Evolutionary conservation across 2,888 invertebrate genomes (phyloP).

Genomic region (Tethea ocularis): DNA sequence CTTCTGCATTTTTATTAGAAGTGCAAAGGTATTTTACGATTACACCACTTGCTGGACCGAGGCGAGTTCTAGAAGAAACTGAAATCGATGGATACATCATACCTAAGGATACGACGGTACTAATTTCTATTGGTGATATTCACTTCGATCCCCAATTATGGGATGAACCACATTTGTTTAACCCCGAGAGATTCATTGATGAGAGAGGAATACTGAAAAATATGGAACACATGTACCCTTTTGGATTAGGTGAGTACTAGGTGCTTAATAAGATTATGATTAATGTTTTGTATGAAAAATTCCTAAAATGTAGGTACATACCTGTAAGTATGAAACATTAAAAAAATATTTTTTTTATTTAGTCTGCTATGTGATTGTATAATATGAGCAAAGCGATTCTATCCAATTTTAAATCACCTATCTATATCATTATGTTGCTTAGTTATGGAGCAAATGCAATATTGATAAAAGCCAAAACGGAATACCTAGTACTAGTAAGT

Average conservation of each 20-base stretch:
- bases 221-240: slow-evolving; percentile 84
- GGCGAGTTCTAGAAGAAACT: slow-evolving; percentile 62
- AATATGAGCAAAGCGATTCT: no score
- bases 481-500: no score
- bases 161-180: slow-evolving; percentile 83
- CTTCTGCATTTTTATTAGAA: slow-evolving; percentile 83
- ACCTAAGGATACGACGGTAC: slow-evolving; percentile 79
- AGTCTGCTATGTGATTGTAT: no score
- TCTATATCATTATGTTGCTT: no score
- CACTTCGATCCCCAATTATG: slow-evolving; percentile 80
- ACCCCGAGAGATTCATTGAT: slow-evolving; percentile 86
- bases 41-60: slow-evolving; percentile 81
- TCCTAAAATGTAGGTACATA: no score
- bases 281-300: no score
- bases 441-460: no score
- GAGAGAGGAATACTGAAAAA: slow-evolving; percentile 76
- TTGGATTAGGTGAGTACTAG: slow-evolving; percentile 85
- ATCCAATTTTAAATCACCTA: no score
- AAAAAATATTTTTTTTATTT: no score
- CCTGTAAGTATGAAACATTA: no score
- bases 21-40: slow-evolving; percentile 82
- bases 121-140: slow-evolving; percentile 80
- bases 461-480: neutral
- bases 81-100: slow-evolving; percentile 67
- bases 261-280: no score